phyloP scores from a whole-genome alignment of 1,140 invertebrate genomes.

The Drosophila serrata region DNA sequence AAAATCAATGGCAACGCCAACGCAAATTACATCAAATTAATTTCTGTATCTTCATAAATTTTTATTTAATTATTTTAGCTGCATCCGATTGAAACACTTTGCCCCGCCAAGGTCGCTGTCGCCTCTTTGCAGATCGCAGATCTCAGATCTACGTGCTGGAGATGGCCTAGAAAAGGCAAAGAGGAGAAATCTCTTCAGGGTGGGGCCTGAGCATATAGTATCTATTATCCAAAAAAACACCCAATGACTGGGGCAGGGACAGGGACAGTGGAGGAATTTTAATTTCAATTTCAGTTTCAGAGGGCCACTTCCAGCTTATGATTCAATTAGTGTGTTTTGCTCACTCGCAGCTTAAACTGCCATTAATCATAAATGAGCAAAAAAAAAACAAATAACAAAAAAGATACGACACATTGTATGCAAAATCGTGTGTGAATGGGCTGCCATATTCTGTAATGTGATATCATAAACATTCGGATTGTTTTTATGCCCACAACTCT shows the following conservation, averaged over 20 bases:
- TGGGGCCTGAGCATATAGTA: conserved; percentile 1
- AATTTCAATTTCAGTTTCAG: conserved; percentile 16
- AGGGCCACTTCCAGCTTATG: conserved; percentile 29
- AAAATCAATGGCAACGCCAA: conserved; percentile 76
- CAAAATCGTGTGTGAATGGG: conserved; percentile 66
- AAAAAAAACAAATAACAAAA: no score
- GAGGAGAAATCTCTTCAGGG: conserved; percentile 43
- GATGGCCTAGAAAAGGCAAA: conserved; percentile 64
- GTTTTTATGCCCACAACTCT: conserved; percentile 30
- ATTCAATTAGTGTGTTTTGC: conserved; percentile 46
- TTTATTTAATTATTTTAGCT: conserved; percentile 64
- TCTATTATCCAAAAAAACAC: conserved; percentile 18
- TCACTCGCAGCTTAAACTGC: conserved; percentile 49
- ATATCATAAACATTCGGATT: conserved; percentile 80
- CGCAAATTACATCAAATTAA: conserved; percentile 80
- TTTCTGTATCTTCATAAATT: conserved; percentile 71
- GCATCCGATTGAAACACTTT: conserved; percentile 81
- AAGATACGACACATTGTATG: conserved; percentile 59
- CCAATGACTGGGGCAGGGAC: conserved; percentile 4
- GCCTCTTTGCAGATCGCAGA: conserved; percentile 6
- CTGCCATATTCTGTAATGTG: conserved; percentile 59
- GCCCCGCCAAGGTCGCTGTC: conserved; percentile 45
- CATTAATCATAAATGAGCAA: conserved; percentile 72
- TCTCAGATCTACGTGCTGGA: conserved; percentile 50
- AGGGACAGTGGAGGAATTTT: conserved; percentile 26